phyloP scores from a whole-genome alignment of 2,888 invertebrate genomes.

The Syrista parreyssii region DNA sequence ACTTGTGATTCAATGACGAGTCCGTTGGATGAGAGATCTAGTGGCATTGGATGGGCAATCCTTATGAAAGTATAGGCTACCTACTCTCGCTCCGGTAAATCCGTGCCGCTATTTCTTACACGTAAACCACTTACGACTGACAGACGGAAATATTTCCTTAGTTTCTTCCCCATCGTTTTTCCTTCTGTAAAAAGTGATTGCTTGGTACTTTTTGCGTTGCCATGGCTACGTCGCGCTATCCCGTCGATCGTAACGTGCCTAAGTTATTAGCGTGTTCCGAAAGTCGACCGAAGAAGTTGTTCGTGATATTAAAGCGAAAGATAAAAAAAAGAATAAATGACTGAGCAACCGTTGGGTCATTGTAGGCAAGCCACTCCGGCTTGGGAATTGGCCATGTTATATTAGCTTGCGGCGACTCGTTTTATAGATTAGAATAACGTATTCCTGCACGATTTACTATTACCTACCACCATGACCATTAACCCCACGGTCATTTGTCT shows the following conservation, averaged over 20 bases:
- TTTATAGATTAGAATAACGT: neutral
- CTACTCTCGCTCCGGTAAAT: neutral
- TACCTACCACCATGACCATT: neutral
- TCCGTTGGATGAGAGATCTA: neutral
- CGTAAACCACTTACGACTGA: neutral
- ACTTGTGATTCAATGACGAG: neutral
- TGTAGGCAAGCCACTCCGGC: neutral
- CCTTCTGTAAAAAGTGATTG: neutral
- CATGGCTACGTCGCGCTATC: neutral
- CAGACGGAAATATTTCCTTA: neutral
- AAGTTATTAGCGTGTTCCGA: neutral
- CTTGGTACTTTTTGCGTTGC: neutral
- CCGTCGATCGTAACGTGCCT: neutral
- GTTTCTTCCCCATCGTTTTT: neutral
- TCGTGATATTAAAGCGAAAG: neutral
- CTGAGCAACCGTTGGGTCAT: neutral
- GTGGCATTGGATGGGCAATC: neutral
- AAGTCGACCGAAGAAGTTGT: neutral
- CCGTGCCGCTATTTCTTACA: neutral
- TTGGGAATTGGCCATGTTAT: neutral
- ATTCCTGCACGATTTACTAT: neutral
- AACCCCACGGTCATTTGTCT: constrained; percentile 20
- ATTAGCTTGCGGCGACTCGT: neutral
- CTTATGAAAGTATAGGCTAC: neutral
- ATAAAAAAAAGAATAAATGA: neutral